phyloP scores from a whole-genome alignment of 2,797 vertebrate species.

The Sebastes reedi region DNA sequence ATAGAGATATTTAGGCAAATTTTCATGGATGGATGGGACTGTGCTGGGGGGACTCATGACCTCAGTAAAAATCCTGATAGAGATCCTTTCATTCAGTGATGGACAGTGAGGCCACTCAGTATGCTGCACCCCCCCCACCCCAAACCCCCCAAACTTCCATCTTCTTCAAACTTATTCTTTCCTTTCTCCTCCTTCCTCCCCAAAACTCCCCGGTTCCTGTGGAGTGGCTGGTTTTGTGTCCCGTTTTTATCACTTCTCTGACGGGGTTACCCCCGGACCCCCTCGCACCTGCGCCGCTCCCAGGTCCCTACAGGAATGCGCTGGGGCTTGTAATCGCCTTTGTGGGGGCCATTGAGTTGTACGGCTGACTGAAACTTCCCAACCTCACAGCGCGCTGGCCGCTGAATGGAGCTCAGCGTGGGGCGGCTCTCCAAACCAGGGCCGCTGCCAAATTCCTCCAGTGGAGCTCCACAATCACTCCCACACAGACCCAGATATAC shows the following conservation, averaged over 20 bases:
- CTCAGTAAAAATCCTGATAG: conserved; percentile 18
- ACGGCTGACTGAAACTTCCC: conserved; percentile 97
- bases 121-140: conserved; percentile 32
- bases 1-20: not conserved
- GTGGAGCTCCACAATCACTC: conserved; percentile 94
- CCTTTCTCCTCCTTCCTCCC: conserved; percentile 80
- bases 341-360: conserved; percentile 97
- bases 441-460: conserved; percentile 97
- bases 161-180: conserved; percentile 67
- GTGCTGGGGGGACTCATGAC: conserved; percentile 31
- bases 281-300: conserved; percentile 96
- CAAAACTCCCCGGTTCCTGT: conserved; percentile 67
- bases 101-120: conserved; percentile 63
- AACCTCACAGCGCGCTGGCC: conserved; percentile 92
- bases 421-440: conserved; percentile 91
- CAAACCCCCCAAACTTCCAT: conserved; percentile 43
- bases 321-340: conserved; percentile 99
- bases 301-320: conserved; percentile 98
- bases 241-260: conserved; percentile 90
- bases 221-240: conserved; percentile 88
- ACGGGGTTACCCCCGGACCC: conserved; percentile 87
- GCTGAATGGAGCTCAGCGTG: conserved; percentile 97
- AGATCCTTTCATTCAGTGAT: conserved; percentile 50
- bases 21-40: not conserved
- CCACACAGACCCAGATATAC: conserved; percentile 86